These are phyloP conservation scores for Ectemnius continuus DNA, from an alignment of 2,888 invertebrate species.

Conservation along the genomic window DNA sequence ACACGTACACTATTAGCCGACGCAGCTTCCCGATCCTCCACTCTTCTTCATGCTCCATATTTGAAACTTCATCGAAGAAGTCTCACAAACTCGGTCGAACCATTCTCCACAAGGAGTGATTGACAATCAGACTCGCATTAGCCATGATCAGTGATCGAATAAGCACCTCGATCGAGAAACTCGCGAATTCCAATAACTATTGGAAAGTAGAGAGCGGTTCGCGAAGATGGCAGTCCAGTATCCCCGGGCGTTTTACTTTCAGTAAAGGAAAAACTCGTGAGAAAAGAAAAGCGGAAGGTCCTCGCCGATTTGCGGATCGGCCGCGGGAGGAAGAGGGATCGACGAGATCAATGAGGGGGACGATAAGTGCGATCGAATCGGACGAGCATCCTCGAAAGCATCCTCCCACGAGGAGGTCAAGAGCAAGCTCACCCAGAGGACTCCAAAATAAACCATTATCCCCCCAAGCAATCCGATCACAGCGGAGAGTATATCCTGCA, in stretches of 20 bases:
- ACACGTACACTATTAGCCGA: no score
- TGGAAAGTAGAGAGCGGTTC: no score
- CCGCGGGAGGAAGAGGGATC: not conserved
- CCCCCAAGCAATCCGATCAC: no score
- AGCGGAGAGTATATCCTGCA: no score
- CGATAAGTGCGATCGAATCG: no score
- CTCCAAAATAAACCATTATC: no score
- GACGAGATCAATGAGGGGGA: slow-evolving; percentile 3
- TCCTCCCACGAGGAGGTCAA: no score
- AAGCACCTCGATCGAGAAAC: slow-evolving; percentile 26
- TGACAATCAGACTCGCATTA: not conserved
- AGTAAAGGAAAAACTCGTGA: slow-evolving; percentile 33
- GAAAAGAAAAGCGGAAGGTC: slow-evolving; percentile 5
- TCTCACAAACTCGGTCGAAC: no score
- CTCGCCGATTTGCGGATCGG: not conserved
- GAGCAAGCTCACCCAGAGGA: no score
- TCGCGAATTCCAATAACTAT: not conserved
- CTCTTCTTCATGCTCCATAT: not conserved
- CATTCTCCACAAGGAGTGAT: no score
- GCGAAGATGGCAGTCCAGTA: not conserved
- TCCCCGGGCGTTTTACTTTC: slow-evolving; percentile 45
- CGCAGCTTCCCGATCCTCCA: not conserved
- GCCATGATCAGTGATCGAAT: not conserved
- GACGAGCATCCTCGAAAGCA: no score
- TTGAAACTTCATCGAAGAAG: not conserved